Evolutionary conservation across 2,797 vertebrate species (phyloP).

Genomic region (Pipistrellus nathusii): DNA sequence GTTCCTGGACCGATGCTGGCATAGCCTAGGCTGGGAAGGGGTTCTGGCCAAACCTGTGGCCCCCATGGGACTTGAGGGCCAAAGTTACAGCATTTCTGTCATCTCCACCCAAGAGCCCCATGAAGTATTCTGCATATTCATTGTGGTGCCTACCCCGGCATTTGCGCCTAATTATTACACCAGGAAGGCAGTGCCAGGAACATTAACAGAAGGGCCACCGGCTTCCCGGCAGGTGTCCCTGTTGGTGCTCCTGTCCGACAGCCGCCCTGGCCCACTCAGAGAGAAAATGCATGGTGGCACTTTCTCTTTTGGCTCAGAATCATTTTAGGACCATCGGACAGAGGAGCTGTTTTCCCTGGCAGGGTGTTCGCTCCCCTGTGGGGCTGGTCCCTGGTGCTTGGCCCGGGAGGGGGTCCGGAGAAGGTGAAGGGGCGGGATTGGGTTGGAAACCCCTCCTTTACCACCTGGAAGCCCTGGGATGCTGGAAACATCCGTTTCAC

Average conservation of each 20-base stretch:
- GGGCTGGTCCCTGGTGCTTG: background rate
- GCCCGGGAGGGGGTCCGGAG: background rate
- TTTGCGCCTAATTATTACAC: conserved; percentile 64
- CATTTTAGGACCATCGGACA: background rate
- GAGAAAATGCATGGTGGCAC: background rate
- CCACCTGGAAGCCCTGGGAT: background rate
- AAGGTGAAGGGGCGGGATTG: background rate
- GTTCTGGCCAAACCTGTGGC: background rate
- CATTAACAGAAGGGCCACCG: conserved; percentile 57
- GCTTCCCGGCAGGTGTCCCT: conserved; percentile 66
- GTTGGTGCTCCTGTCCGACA: conserved; percentile 28
- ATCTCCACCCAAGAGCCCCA: conserved; percentile 56
- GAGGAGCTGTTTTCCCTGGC: background rate
- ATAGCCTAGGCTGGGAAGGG: background rate
- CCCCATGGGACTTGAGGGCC: fast-evolving
- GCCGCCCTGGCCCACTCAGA: background rate
- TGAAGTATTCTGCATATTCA: conserved; percentile 71
- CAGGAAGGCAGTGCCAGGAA: conserved; percentile 68
- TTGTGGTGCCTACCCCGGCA: conserved; percentile 70
- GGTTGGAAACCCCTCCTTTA: background rate
- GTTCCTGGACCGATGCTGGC: fast-evolving
- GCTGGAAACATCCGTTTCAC: background rate
- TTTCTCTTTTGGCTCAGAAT: conserved; percentile 19
- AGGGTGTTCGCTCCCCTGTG: background rate
- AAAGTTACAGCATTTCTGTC: conserved; percentile 57